phyloP scores from a whole-genome alignment of 2,797 vertebrate species.

The Chromis chromis region DNA sequence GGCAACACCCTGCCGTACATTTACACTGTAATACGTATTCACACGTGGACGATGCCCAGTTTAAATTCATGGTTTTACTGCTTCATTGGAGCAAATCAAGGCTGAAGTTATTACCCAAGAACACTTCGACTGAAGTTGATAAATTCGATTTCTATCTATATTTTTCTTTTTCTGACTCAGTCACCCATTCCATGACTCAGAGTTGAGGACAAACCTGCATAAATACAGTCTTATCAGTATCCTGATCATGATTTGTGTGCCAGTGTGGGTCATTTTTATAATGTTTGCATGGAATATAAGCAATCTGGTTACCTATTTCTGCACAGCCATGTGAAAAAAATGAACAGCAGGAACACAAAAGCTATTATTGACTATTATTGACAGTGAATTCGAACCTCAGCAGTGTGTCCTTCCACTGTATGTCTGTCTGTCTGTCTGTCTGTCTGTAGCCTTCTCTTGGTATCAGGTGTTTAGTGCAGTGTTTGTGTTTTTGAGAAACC shows the following conservation, averaged over 20 bases:
- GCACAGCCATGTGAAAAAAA: not conserved
- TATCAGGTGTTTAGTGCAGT: conserved; percentile 1
- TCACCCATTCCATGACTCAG: not conserved
- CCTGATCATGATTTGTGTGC: not conserved
- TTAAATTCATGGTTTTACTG: conserved; percentile 1
- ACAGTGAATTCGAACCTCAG: too few species aligned
- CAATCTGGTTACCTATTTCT: not conserved
- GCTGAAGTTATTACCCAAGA: conserved; percentile 7
- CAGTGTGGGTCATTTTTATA: not conserved
- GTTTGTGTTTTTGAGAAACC: not conserved
- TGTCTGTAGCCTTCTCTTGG: conserved; percentile 1
- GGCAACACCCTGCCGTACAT: conserved; percentile 21
- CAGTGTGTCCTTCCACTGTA: not conserved
- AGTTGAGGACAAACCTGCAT: too few species aligned
- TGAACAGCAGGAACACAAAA: not conserved
- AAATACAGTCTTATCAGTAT: too few species aligned
- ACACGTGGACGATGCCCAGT: conserved; percentile 14
- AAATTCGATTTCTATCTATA: not conserved
- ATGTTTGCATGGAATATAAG: not conserved
- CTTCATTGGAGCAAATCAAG: not conserved
- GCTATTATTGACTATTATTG: not conserved
- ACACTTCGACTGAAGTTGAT: not conserved
- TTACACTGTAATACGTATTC: conserved; percentile 12
- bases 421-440: not conserved
- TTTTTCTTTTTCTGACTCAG: not conserved